Base-by-base conservation (phyloP, 2,113 vertebrate genomes). In the Leucosticte australis region DNA sequence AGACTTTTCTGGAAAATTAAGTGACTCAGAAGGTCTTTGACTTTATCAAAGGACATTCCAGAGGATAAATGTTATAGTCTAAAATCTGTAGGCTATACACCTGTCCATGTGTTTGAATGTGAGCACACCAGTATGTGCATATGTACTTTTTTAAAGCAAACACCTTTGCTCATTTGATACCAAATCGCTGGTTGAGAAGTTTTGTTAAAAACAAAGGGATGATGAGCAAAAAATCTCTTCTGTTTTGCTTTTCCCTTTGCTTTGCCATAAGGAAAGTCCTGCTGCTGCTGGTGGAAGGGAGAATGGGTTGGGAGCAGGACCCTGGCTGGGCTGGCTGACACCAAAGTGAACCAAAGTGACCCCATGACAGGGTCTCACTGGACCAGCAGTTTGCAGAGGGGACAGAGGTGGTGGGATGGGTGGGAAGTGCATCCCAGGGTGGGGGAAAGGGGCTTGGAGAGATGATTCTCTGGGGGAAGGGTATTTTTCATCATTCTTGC, bases 341-440 rank as follows among this genome's bases (percentile, higher is more conserved):
- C 31, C 33, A 69, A 20, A 82, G 18, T 0, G 5, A 31, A 26
- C 20, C 33, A 78, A 18, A 71, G 19, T 1, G 4, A 22, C 17
- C 57, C n/a, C 2, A 0, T 7, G 49, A 19, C 1, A 5, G 21
- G 3, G 3, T 33, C 9, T 8, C 0, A 0, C 35, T 52, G 35
- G 33, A 52, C 30, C 68, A 87, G 53, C 11, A n/a, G 28, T 53
- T 67, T 57, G 21, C 52, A 73, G 49, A 30, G 53, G 11, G 17
- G 6, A 10, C 50, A 44, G 33, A n/a, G 26, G n/a, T n/a, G 20
- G 16, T 69, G 83, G 59, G 21, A 15, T 31, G 57, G 44, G 15
- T 83, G 57, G 27, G 33, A 89, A 64, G 12, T 5, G 21, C 33
- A 22, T 50, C 27, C 37, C 3, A 1, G 71, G 8, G 5, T 60